Conservation (phyloP, 2,888 invertebrate genomes). For the Flabesymbios commensalis region DNA sequence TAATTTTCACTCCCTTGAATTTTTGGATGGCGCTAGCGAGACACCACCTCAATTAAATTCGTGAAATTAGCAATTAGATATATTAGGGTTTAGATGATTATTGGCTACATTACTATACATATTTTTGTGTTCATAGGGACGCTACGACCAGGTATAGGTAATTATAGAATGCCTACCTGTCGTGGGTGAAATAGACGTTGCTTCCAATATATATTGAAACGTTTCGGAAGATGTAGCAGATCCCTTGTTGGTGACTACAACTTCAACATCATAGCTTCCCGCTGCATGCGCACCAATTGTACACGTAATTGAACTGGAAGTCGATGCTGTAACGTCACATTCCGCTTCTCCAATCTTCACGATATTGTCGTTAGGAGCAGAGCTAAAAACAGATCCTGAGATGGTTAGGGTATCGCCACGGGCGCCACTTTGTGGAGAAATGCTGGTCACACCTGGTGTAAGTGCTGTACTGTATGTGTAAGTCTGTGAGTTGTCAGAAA, state of each 20-base stretch:
- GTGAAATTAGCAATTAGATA: too few species aligned
- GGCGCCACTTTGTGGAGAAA: constrained; percentile 40
- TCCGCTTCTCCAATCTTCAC: constrained; percentile 3
- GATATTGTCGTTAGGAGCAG: neutral
- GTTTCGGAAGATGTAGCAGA: neutral
- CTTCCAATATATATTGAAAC: neutral
- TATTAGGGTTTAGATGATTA: too few species aligned
- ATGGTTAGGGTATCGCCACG: constrained; percentile 51
- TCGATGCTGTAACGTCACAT: neutral
- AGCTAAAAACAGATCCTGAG: constrained; percentile 49
- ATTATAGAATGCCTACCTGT: too few species aligned
- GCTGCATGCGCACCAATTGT: constrained; percentile 8
- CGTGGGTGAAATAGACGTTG: neutral
- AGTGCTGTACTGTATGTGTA: constrained; percentile 26
- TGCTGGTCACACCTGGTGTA: constrained; percentile 41
- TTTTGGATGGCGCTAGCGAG: too few species aligned
- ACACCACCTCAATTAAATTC: too few species aligned
- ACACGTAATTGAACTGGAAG: constrained; percentile 5
- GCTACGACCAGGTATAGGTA: too few species aligned
- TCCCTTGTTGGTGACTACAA: constrained; percentile 1
- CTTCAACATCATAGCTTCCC: neutral
- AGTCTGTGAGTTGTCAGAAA: constrained; percentile 14
- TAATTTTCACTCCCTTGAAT: too few species aligned
- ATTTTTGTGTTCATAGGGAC: too few species aligned
- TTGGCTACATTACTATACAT: too few species aligned